These are phyloP conservation scores for Butorides virescens DNA, from an alignment of 2,113 vertebrate genomes.

Conservation along the genomic window DNA sequence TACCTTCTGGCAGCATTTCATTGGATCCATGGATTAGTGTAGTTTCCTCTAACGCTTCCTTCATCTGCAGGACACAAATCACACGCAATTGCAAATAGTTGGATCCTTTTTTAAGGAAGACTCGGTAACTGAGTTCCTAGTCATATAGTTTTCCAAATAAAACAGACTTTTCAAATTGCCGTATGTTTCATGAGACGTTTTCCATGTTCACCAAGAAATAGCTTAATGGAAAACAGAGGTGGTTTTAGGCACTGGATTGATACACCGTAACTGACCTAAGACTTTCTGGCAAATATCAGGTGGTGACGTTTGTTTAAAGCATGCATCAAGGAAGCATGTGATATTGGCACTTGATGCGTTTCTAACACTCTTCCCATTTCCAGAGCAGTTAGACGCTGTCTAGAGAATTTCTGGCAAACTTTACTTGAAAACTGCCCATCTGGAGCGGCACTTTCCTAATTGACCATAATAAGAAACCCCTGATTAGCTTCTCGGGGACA, in stretches of 20 bases:
- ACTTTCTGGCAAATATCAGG: constrained; percentile 47
- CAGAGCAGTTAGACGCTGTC: constrained; percentile 52
- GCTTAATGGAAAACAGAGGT: not conserved
- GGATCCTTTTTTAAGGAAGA: not conserved
- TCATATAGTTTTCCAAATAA: not conserved
- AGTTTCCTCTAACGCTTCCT: not conserved
- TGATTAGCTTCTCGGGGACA: not conserved
- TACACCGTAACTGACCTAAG: constrained; percentile 14
- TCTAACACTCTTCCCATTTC: constrained; percentile 43
- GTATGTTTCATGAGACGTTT: not conserved
- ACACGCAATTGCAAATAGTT: not conserved
- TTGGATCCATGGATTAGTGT: not conserved
- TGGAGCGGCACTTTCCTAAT: constrained; percentile 34
- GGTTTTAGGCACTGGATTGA: not conserved
- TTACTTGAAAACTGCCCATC: constrained; percentile 35
- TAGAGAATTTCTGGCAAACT: constrained; percentile 61
- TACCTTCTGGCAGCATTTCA: not conserved
- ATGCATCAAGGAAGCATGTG: constrained; percentile 25
- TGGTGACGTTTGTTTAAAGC: constrained; percentile 64
- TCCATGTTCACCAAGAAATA: not conserved
- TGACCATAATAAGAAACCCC: constrained; percentile 8
- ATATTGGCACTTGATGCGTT: not conserved
- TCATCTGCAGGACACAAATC: not conserved
- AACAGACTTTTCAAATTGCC: not conserved
- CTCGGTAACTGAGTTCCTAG: not conserved